A percentile compares a stretch with the other conserved stretches of the same genome.
These are phyloP conservation scores for Ginglymostoma cirratum DNA, from an alignment of 2,113 vertebrate genomes.

Conservation along the genomic window DNA sequence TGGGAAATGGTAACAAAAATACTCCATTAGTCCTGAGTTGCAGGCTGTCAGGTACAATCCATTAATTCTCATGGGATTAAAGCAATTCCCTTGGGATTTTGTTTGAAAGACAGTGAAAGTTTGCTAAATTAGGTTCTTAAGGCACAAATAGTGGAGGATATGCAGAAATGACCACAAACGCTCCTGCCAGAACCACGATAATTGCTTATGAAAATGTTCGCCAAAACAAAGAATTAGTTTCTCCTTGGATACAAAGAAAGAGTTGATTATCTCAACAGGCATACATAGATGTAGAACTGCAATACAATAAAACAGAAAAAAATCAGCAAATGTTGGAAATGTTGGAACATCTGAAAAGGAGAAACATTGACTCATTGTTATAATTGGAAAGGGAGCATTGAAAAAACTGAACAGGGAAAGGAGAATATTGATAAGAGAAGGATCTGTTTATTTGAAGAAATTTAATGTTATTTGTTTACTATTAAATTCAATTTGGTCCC, in stretches of 20 bases:
- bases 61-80: no score
- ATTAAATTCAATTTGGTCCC: not conserved
- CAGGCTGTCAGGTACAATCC: no score
- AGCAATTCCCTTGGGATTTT: no score
- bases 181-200: not conserved
- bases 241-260: not conserved
- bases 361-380: not conserved
- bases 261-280: not conserved
- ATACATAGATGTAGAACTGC: no score
- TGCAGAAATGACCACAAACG: not conserved
- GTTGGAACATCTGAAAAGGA: not conserved
- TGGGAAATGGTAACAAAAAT: not conserved
- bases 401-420: not conserved
- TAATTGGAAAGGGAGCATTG: not conserved
- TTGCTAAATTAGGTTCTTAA: not conserved
- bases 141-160: not conserved
- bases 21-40: not conserved
- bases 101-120: not conserved
- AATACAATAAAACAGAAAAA: not conserved
- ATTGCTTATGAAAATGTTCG: not conserved
- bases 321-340: not conserved
- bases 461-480: no score
- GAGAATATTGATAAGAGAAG: not conserved
- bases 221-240: not conserved
- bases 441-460: not conserved